These are phyloP conservation scores for Lasioglossum oenotherae DNA, from an alignment of 2,888 invertebrate species.

Conservation along the genomic window DNA sequence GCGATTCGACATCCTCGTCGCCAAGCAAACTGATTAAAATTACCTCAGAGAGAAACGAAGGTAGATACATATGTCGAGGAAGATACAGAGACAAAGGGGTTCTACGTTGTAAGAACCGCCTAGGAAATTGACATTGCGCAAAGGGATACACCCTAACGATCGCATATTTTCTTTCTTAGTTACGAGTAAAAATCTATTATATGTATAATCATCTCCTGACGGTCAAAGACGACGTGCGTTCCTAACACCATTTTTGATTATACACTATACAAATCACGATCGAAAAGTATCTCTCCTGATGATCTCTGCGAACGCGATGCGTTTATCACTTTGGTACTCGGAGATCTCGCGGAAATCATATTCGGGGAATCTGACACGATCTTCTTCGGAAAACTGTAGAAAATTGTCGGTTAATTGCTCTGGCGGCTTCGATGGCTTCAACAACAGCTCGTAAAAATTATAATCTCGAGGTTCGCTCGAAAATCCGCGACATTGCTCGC, in stretches of 20 bases:
- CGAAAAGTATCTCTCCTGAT: not conserved
- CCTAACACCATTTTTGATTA: conserved; percentile 15
- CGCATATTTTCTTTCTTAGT: conserved; percentile 62
- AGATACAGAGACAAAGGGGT: conserved; percentile 66
- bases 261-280: conserved; percentile 40
- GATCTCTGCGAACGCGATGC: not conserved
- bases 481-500: not conserved
- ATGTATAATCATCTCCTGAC: conserved; percentile 48
- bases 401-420: not conserved
- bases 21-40: conserved; percentile 51
- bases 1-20: conserved; percentile 23
- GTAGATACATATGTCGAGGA: conserved; percentile 69
- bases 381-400: not conserved
- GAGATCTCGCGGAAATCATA: not conserved
- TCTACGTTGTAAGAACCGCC: conserved; percentile 70
- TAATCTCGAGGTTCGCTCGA: not conserved
- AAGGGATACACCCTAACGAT: conserved; percentile 72
- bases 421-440: not conserved
- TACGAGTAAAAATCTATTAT: conserved; percentile 66
- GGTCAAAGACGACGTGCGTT: conserved; percentile 37
- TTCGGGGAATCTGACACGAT: not conserved
- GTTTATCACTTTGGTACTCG: not conserved
- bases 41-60: conserved; percentile 74
- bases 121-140: conserved; percentile 81
- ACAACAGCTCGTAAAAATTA: not conserved